Conservation (phyloP, 2,888 invertebrate genomes). For the Chloromyia formosa region DNA sequence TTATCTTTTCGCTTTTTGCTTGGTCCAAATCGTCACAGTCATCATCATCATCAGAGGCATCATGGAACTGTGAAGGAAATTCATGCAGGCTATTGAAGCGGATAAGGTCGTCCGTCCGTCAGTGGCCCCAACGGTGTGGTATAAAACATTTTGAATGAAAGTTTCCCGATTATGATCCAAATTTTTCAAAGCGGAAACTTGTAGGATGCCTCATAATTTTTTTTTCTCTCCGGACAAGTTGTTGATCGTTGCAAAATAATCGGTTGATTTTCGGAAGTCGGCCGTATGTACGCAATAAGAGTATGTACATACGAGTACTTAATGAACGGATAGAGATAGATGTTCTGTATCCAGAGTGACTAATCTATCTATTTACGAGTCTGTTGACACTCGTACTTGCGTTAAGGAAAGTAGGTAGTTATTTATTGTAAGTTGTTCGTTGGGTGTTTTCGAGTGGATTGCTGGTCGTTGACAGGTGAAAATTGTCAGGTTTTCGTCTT, state of each 20-base stretch:
- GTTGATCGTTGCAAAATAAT: conserved; percentile 21
- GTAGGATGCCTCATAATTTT: conserved; percentile 23
- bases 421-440: no score
- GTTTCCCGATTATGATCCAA: conserved; percentile 2
- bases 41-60: background rate
- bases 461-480: no score
- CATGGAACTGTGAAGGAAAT: conserved; percentile 1
- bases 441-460: no score
- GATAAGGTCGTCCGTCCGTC: background rate
- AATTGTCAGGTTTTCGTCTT: no score
- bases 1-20: conserved; percentile 3
- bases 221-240: conserved; percentile 3
- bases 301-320: no score
- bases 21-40: background rate
- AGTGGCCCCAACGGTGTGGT: background rate
- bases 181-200: conserved; percentile 21
- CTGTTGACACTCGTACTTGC: no score
- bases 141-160: conserved; percentile 22
- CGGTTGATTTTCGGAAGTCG: conserved; percentile 8
- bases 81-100: conserved; percentile 2
- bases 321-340: no score
- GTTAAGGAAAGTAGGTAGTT: no score
- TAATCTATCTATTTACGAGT: no score
- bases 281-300: background rate
- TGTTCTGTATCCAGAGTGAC: no score